These are phyloP conservation scores for Herpetotheres cachinnans DNA, from an alignment of 2,113 vertebrate genomes.

Conservation along the genomic window DNA sequence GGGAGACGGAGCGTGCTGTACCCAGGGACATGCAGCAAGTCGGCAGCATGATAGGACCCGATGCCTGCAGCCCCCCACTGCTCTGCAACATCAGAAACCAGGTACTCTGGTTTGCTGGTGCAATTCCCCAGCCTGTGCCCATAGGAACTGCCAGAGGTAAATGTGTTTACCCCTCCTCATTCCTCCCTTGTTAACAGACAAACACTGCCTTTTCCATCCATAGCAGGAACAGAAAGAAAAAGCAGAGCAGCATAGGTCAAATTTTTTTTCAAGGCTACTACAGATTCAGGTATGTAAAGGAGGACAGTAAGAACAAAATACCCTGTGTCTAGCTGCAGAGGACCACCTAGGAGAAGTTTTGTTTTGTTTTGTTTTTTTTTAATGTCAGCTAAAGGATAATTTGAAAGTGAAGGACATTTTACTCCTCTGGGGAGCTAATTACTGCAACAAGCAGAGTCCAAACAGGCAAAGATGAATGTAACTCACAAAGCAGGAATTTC, in stretches of 20 bases:
- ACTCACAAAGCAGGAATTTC: conserved; percentile 19
- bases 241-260: background rate
- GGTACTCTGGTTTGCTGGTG: background rate
- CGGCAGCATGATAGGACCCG: rapidly evolving
- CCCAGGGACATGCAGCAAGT: background rate
- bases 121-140: background rate
- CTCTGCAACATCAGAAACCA: background rate
- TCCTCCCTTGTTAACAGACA: background rate
- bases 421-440: conserved; percentile 62
- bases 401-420: conserved; percentile 59
- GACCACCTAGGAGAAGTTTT: conserved; percentile 23
- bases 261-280: background rate
- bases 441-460: conserved; percentile 37
- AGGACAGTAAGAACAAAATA: conserved; percentile 9
- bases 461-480: conserved; percentile 3
- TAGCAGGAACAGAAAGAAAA: background rate
- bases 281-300: background rate
- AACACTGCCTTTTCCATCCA: background rate
- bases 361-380: background rate
- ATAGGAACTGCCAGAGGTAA: background rate
- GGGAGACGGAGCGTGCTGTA: rapidly evolving
- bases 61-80: background rate
- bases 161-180: background rate
- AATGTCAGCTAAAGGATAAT: conserved; percentile 56
- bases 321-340: background rate